Conservation (phyloP, 2,113 vertebrate species). For the Ammodytes marinus region DNA sequence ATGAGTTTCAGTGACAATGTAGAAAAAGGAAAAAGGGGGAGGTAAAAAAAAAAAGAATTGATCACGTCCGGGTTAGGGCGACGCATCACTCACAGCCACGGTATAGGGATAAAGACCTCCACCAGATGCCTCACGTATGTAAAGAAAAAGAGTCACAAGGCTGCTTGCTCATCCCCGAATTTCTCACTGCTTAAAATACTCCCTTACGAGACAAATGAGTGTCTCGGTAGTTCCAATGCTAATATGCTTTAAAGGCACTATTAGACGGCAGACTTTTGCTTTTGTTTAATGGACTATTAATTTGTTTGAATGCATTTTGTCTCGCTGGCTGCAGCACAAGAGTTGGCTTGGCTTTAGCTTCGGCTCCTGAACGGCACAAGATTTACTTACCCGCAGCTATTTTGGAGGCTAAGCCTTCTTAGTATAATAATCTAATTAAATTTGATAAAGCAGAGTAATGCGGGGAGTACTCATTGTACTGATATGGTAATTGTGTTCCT, state of each 20-base stretch:
- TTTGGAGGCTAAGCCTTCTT: constrained; percentile 53
- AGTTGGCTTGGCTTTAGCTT: constrained; percentile 55
- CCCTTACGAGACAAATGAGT: constrained; percentile 61
- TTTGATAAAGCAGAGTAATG: constrained; percentile 76
- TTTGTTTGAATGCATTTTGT: constrained; percentile 77
- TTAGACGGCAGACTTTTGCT: constrained; percentile 62
- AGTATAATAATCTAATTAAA: constrained; percentile 67
- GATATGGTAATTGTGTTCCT: constrained; percentile 61
- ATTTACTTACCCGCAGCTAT: constrained; percentile 70
- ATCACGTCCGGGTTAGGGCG: constrained; percentile 64
- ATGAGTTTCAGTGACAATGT: constrained; percentile 75
- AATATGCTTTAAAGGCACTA: constrained; percentile 77
- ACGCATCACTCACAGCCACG: constrained; percentile 62
- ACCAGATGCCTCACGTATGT: constrained; percentile 56
- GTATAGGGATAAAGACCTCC: constrained; percentile 59
- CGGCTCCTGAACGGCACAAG: constrained; percentile 37
- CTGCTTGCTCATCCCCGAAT: constrained; percentile 31
- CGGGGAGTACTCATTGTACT: constrained; percentile 57
- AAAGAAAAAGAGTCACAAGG: constrained; percentile 50
- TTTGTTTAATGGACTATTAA: constrained; percentile 84
- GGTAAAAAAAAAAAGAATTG: constrained; percentile 47
- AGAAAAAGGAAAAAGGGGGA: constrained; percentile 20
- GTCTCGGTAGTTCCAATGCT: constrained; percentile 67
- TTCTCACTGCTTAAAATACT: constrained; percentile 51
- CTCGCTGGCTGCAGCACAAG: constrained; percentile 53